A percentile compares a stretch with the other conserved stretches of the same genome.
These are phyloP conservation scores for Hippocampus barbouri DNA, from an alignment of 2,113 vertebrate species.

Conservation along the genomic window DNA sequence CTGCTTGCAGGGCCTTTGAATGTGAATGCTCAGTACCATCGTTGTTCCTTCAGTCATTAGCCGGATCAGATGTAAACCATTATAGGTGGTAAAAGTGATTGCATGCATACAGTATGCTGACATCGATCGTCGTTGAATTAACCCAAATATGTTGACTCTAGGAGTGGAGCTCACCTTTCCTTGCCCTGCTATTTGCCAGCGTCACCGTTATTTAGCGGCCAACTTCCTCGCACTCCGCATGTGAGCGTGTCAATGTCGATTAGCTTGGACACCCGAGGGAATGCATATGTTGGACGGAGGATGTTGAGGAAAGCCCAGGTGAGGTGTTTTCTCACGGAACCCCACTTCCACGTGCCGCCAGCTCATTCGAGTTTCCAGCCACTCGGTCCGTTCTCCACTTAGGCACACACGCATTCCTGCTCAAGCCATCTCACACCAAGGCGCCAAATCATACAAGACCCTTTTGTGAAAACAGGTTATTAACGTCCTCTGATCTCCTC, in stretches of 20 bases:
- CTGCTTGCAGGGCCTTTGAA: neutral
- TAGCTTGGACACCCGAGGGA: slow-evolving; percentile 12
- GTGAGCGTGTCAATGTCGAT: slow-evolving; percentile 41
- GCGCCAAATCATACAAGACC: slow-evolving; percentile 25
- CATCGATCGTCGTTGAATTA: neutral
- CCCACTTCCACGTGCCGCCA: slow-evolving; percentile 29
- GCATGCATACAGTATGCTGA: neutral
- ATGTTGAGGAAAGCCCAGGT: slow-evolving; percentile 54
- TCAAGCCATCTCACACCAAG: slow-evolving; percentile 21
- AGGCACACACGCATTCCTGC: slow-evolving; percentile 26
- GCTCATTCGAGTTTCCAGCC: slow-evolving; percentile 56
- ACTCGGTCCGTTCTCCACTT: slow-evolving; percentile 6
- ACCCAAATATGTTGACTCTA: neutral
- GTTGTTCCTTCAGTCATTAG: neutral
- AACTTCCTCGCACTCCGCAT: slow-evolving; percentile 17
- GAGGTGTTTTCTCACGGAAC: slow-evolving; percentile 56
- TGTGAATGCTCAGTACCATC: neutral
- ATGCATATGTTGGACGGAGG: slow-evolving; percentile 19
- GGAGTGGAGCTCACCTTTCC: neutral
- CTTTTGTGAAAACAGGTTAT: slow-evolving; percentile 38
- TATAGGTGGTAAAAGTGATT: neutral
- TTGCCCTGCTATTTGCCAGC: slow-evolving; percentile 4
- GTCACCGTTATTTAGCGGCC: neutral
- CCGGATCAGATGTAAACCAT: neutral
- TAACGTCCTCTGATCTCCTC: slow-evolving; percentile 28